These are phyloP conservation scores for Cephalopachus bancanus DNA, from an alignment of 2,797 vertebrate genomes.

Conservation along the genomic window DNA sequence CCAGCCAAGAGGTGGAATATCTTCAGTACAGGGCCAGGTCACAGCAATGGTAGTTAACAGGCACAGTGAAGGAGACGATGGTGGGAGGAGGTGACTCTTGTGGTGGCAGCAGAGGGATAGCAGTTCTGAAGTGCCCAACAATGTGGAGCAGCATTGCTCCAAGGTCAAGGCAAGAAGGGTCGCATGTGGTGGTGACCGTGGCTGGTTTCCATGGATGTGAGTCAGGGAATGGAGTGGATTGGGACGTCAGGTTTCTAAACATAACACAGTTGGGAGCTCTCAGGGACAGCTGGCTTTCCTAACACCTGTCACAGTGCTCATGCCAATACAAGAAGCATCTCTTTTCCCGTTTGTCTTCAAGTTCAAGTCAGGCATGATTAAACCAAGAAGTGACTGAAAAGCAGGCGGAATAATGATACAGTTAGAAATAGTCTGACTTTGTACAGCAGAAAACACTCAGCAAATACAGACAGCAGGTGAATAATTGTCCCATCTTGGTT, in stretches of 20 bases:
- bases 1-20: background rate
- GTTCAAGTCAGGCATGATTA: constrained; percentile 7
- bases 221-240: background rate
- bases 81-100: background rate
- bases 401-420: background rate
- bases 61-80: background rate
- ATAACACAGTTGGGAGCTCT: background rate
- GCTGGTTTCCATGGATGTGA: background rate
- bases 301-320: background rate
- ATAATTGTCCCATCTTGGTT: constrained; percentile 64
- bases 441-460: constrained; percentile 59
- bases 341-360: constrained; percentile 21
- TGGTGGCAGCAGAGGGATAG: background rate
- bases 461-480: constrained; percentile 68
- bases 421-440: constrained; percentile 72
- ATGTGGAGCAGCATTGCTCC: background rate
- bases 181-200: background rate
- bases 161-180: background rate
- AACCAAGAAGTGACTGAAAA: constrained; percentile 43
- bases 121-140: background rate
- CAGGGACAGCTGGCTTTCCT: background rate
- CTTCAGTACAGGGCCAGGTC: background rate
- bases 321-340: background rate
- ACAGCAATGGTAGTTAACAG: background rate
- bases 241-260: background rate